Conservation (phyloP, 2,113 vertebrate species). For the Trachemys scripta region DNA sequence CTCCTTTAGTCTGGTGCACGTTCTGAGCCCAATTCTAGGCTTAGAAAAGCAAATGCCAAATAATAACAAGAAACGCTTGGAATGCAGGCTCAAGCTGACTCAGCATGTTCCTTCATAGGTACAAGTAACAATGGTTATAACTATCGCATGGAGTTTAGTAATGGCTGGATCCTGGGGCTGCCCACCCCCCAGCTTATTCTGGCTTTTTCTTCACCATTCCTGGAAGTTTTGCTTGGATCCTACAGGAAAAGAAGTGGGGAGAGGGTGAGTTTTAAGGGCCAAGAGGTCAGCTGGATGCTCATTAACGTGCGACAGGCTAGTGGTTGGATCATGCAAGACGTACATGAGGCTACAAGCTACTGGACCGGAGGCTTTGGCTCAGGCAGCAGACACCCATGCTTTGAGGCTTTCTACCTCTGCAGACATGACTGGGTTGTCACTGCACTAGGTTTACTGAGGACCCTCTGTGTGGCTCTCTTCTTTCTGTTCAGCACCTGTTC, state of each 20-base stretch:
- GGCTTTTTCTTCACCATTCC: slow-evolving; percentile 88
- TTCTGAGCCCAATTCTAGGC: slow-evolving; percentile 56
- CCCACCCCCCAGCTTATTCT: slow-evolving; percentile 80
- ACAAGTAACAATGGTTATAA: slow-evolving; percentile 59
- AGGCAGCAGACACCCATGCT: background rate
- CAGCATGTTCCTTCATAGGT: slow-evolving; percentile 64
- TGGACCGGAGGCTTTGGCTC: background rate
- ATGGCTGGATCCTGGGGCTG: slow-evolving; percentile 20
- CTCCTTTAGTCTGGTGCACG: slow-evolving; percentile 49
- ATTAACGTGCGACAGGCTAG: background rate
- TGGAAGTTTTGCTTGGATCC: slow-evolving; percentile 92
- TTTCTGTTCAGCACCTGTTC: background rate
- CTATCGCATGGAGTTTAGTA: slow-evolving; percentile 65
- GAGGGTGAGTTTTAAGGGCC: too few species aligned
- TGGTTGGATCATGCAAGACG: background rate
- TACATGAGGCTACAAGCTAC: background rate
- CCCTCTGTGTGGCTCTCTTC: background rate
- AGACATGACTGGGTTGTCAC: background rate
- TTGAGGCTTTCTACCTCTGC: background rate
- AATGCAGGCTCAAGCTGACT: slow-evolving; percentile 69
- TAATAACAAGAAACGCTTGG: slow-evolving; percentile 54
- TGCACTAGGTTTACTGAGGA: background rate
- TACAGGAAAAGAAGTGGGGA: slow-evolving; percentile 38
- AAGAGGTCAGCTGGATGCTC: background rate
- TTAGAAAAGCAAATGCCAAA: slow-evolving; percentile 53